phyloP scores from a whole-genome alignment of 2,113 vertebrate species.

The Etheostoma cragini region DNA sequence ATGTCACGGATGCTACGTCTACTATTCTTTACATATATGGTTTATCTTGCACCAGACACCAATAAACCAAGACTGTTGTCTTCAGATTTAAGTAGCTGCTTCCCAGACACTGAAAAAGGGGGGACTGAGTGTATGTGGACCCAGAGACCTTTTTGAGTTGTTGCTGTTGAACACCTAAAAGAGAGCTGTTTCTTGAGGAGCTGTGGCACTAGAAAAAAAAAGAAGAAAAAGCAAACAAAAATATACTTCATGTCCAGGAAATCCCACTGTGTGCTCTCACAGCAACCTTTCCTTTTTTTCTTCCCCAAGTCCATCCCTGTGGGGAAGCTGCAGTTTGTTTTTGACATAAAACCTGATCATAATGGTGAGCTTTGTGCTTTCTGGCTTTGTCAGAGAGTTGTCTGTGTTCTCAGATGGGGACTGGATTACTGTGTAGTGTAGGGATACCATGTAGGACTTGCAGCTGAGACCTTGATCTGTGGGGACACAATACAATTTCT shows the following conservation, averaged over 20 bases:
- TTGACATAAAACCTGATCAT: conserved; percentile 49
- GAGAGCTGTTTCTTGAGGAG: not conserved
- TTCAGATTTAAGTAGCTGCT: not conserved
- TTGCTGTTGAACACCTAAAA: not conserved
- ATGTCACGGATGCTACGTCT: too few relatives aligned
- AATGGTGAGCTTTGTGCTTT: conserved; percentile 17
- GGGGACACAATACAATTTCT: not conserved
- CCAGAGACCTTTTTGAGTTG: not conserved
- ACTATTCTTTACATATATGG: too few relatives aligned
- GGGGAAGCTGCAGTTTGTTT: conserved; percentile 27
- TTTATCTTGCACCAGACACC: not conserved
- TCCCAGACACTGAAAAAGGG: not conserved
- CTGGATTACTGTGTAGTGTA: conserved; percentile 2
- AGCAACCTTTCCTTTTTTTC: conserved; percentile 7
- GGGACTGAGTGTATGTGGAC: not conserved
- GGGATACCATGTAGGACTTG: not conserved
- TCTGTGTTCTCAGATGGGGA: conserved; percentile 17
- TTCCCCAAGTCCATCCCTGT: conserved; percentile 6
- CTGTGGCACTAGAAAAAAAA: not conserved
- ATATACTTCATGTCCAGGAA: conserved; percentile 8
- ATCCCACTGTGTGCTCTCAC: conserved; percentile 4
- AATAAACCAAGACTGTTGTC: not conserved
- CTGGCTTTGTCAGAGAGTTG: conserved; percentile 19
- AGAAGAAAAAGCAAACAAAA: too few relatives aligned
- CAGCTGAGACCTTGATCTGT: not conserved